phyloP scores from a whole-genome alignment of 2,113 vertebrate species.

The Struthidea cinerea region DNA sequence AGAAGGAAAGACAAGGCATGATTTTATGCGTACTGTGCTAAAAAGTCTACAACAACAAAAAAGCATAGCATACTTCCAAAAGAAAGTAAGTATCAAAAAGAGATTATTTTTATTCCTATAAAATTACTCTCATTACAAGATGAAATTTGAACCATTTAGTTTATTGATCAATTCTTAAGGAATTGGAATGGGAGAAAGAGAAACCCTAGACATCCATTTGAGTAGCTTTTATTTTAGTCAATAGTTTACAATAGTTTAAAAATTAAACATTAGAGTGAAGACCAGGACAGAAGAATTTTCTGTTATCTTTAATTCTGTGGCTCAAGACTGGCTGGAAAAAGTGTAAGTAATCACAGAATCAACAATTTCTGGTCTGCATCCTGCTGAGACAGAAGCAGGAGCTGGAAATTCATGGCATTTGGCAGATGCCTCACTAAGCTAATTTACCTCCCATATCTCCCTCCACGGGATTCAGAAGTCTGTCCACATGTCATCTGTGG shows the following conservation, averaged over 20 bases:
- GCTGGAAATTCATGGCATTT: not conserved
- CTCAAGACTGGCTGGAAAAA: not conserved
- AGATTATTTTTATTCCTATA: not conserved
- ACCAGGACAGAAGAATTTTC: not conserved
- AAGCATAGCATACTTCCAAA: not conserved
- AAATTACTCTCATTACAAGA: not conserved
- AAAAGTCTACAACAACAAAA: not conserved
- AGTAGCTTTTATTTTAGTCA: not conserved
- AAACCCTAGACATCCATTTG: not conserved
- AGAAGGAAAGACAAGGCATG: not conserved
- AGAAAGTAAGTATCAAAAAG: not conserved
- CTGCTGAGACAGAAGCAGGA: not conserved
- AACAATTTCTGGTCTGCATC: not conserved
- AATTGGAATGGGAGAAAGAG: not conserved
- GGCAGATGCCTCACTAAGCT: not conserved
- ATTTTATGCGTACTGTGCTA: not conserved
- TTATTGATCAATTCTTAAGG: not conserved
- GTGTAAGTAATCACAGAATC: not conserved
- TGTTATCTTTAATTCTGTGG: not conserved
- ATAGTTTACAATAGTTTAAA: not conserved
- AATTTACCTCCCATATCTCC: not conserved
- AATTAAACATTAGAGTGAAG: not conserved
- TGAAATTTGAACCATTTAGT: not conserved
- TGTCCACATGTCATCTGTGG: not conserved
- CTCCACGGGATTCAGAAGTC: not conserved